Conservation (phyloP, 2,797 vertebrate species). For the Thunnus albacares region DNA sequence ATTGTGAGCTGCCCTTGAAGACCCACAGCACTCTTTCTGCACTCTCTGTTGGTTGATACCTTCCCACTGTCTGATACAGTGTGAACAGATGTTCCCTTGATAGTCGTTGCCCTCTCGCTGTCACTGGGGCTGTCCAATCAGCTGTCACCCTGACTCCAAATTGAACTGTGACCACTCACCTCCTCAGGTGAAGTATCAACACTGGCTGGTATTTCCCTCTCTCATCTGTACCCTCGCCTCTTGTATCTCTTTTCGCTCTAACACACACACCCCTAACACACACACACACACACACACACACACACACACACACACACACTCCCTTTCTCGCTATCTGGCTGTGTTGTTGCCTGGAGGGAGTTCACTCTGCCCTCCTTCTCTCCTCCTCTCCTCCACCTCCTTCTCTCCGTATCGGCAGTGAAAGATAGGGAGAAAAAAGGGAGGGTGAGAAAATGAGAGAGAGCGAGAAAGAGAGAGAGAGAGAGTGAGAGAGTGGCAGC, state of each 20-base stretch:
- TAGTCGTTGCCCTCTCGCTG: constrained; percentile 88
- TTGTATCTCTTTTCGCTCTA: constrained; percentile 57
- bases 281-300: constrained; percentile 35
- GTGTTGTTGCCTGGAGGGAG: constrained; percentile 85
- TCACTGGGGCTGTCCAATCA: constrained; percentile 92
- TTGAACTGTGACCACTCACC: constrained; percentile 82
- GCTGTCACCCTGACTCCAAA: constrained; percentile 91
- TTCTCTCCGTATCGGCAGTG: constrained; percentile 81
- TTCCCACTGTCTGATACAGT: constrained; percentile 73
- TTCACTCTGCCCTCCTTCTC: constrained; percentile 80
- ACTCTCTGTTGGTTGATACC: constrained; percentile 59
- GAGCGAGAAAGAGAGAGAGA: constrained; percentile 42
- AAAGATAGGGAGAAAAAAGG: constrained; percentile 69
- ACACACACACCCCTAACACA: constrained; percentile 31
- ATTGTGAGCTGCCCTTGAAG: constrained; percentile 81
- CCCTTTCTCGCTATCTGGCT: constrained; percentile 76
- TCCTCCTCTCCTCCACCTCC: constrained; percentile 80
- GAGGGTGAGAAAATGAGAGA: constrained; percentile 41
- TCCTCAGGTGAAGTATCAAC: constrained; percentile 90
- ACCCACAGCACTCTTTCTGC: constrained; percentile 64
- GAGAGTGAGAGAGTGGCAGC: constrained; percentile 70
- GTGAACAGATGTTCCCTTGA: constrained; percentile 91
- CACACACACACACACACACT: constrained; percentile 43
- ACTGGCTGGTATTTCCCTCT: constrained; percentile 66
- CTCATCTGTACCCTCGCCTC: constrained; percentile 61